Base-by-base conservation (phyloP, 2,113 vertebrate genomes). In the Phoenicopterus ruber region DNA sequence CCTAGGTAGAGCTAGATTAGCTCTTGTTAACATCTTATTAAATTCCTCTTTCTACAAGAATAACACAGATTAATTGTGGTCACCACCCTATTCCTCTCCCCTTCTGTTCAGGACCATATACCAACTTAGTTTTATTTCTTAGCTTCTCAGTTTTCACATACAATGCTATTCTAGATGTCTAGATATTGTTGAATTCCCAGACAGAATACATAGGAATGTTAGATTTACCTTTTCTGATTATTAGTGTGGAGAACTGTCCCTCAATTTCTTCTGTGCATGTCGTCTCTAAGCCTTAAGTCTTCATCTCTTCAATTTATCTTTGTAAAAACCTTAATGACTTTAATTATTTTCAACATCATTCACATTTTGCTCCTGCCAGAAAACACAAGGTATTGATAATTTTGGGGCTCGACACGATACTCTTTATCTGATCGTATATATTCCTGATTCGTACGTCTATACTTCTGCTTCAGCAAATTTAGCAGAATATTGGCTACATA, bases 381-480 rank as follows among this genome's bases (percentile, higher is more conserved):
- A 84, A 66, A 62, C 32, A 52, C 34, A 34, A 73, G 14, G 1
- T 90, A 79, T 72, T 72, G 73, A 85, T 86, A 76, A 86, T 82
- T 21, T 63, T 11, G 52, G 55, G 31, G 13, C 9, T 91, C 40
- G 42, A 2, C 31, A 44, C 44, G 44, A 8, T 73, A 16, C 10
- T 73, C 55, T 82, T 46, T 54, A 40, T 66, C 54, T 72, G 65
- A 79, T 69, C 0, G 0, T 85, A 18, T 71, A n/a, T 72, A 10
- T 82, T 85, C 42, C n/a, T 52, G 17, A 58, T 58, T 42, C 0
- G 0, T 62, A 10, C 0, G 0, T 34, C 89, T 66, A 3, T 77
- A 57, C 29, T 62, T 82, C 26, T 42, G 25, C 42, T 93, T 87
- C 40, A 36, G 55, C 20, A 32, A 38, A 50, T 81, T 74, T 83